These are phyloP conservation scores for Cyprinus carpio DNA, from an alignment of 2,113 vertebrate species.

Conservation along the genomic window DNA sequence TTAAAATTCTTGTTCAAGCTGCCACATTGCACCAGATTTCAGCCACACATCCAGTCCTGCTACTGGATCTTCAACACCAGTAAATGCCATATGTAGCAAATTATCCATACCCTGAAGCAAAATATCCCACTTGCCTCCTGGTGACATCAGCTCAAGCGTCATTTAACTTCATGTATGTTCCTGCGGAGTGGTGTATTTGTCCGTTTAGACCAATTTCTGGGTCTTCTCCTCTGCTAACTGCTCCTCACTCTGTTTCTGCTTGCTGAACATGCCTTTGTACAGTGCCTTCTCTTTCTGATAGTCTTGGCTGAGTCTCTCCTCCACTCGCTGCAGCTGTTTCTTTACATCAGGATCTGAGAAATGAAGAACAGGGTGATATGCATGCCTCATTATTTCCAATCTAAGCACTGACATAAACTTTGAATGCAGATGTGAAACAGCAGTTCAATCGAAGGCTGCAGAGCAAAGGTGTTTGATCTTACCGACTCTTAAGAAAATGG, in stretches of 20 bases:
- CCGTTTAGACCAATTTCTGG: constrained; percentile 49
- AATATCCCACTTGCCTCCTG: constrained; percentile 21
- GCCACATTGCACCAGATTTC: not conserved
- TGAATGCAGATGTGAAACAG: not conserved
- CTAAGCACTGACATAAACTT: not conserved
- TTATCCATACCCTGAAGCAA: constrained; percentile 10
- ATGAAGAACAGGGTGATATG: constrained; percentile 5
- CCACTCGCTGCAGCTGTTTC: constrained; percentile 80
- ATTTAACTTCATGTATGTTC: constrained; percentile 26
- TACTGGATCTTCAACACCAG: not conserved
- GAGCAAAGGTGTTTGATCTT: not conserved
- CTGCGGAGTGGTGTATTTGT: constrained; percentile 40
- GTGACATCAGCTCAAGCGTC: not conserved
- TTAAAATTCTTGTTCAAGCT: not conserved
- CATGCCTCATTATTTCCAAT: not conserved
- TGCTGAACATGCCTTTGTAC: constrained; percentile 85
- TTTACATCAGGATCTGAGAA: constrained; percentile 80
- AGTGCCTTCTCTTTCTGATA: constrained; percentile 82
- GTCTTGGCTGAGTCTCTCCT: constrained; percentile 79
- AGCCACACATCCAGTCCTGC: not conserved
- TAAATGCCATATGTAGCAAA: constrained; percentile 21
- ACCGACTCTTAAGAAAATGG: not conserved
- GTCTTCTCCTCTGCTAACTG: constrained; percentile 49
- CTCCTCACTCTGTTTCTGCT: constrained; percentile 54
- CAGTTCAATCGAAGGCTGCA: not conserved